Conservation (phyloP, 2,888 invertebrate species). For the Blastobasis adustella region DNA sequence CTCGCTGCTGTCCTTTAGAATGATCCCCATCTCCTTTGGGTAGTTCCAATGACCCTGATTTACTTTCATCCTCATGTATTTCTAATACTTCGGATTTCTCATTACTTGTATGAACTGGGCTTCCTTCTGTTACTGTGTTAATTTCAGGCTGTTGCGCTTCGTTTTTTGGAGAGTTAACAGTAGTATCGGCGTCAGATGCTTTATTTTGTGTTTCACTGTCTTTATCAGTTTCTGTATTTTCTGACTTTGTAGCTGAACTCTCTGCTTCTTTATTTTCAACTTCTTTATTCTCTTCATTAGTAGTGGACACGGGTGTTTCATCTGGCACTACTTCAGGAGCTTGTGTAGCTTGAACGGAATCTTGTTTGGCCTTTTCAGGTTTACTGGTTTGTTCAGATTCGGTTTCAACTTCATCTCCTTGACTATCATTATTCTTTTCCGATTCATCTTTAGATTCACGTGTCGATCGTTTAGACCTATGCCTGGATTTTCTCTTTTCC, state of each 20-base stretch:
- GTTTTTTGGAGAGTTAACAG: conserved; percentile 45
- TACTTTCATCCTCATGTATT: conserved; percentile 52
- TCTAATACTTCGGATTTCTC: conserved; percentile 59
- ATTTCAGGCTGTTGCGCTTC: conserved; percentile 19
- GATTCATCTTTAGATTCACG: conserved; percentile 48
- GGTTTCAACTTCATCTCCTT: conserved; percentile 37
- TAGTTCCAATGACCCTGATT: conserved; percentile 44
- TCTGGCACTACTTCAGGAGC: conserved; percentile 18
- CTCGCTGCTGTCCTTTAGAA: conserved; percentile 8
- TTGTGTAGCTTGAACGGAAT: conserved; percentile 34
- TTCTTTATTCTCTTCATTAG: conserved; percentile 37
- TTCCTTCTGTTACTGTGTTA: conserved; percentile 6
- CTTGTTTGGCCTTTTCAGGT: conserved; percentile 23
- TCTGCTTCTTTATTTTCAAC: conserved; percentile 18
- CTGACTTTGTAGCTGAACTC: neutral
- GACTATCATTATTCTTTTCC: conserved; percentile 48
- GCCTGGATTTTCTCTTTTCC: conserved; percentile 59
- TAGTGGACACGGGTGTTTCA: conserved; percentile 43
- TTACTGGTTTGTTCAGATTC: conserved; percentile 22
- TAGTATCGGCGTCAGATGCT: conserved; percentile 39
- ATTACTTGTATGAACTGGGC: conserved; percentile 27
- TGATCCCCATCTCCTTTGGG: conserved; percentile 26
- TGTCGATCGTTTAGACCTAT: conserved; percentile 45
- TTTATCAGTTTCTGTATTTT: conserved; percentile 17
- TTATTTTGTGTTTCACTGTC: conserved; percentile 18